Evolutionary conservation across 1,140 invertebrate genomes (phyloP).

Genomic region (Danaus plexippus): DNA sequence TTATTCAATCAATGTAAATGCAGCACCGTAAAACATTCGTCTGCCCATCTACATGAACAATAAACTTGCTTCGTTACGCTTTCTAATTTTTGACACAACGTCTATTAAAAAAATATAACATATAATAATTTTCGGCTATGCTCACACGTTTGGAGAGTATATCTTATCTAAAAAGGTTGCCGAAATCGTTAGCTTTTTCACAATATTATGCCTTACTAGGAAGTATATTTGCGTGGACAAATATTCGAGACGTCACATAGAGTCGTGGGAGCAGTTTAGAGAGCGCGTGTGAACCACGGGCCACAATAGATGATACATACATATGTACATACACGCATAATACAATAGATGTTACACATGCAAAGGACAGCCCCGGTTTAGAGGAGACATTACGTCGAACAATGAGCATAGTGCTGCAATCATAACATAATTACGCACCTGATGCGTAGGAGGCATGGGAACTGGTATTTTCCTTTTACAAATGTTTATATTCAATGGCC

Average conservation of each 20-base stretch:
- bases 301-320: conserved; percentile 49
- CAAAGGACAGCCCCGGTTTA: conserved; percentile 50
- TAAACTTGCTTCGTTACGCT: too few relatives aligned
- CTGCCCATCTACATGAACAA: too few relatives aligned
- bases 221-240: conserved; percentile 36
- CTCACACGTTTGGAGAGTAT: too few relatives aligned
- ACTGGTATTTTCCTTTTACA: conserved; percentile 26
- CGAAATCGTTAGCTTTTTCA: too few relatives aligned
- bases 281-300: conserved; percentile 52
- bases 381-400: conserved; percentile 54
- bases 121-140: too few relatives aligned
- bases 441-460: conserved; percentile 57
- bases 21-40: too few relatives aligned
- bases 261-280: conserved; percentile 28
- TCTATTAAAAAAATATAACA: too few relatives aligned
- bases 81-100: too few relatives aligned
- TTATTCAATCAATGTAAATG: too few relatives aligned
- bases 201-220: conserved; percentile 10
- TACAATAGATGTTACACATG: conserved; percentile 13
- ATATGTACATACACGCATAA: conserved; percentile 17
- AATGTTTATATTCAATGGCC: conserved; percentile 17
- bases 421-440: conserved; percentile 45
- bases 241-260: conserved; percentile 23
- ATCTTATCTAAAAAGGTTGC: too few relatives aligned
- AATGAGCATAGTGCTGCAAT: conserved; percentile 51